Evolutionary conservation across 2,888 invertebrate species (phyloP).

Genomic region (Anodontia alba): DNA sequence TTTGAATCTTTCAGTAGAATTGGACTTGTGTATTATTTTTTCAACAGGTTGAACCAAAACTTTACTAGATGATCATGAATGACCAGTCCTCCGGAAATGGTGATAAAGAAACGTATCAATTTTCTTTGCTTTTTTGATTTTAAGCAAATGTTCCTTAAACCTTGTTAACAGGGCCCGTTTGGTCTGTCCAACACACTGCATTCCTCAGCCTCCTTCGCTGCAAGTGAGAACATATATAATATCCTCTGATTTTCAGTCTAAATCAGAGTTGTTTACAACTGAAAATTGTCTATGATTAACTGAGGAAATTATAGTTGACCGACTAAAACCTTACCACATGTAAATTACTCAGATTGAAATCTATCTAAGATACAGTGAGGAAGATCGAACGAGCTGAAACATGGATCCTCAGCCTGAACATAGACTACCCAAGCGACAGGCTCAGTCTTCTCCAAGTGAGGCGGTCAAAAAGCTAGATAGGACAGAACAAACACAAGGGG

Average conservation of each 20-base stretch:
- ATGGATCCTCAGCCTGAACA: no score
- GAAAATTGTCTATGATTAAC: neutral
- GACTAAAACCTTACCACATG: no score
- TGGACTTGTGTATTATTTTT: neutral
- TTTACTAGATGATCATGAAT: neutral
- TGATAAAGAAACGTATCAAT: neutral
- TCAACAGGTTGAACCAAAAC: neutral
- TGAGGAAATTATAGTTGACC: neutral
- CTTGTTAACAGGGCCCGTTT: neutral
- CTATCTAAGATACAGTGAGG: no score
- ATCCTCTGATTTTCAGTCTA: neutral
- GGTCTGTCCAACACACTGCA: neutral
- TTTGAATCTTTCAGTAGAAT: neutral
- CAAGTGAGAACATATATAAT: neutral
- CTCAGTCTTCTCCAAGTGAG: no score
- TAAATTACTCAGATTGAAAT: no score
- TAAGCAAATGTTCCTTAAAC: neutral
- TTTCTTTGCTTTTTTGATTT: neutral
- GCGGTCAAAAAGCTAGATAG: no score
- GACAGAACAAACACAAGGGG: no score
- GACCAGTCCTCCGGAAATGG: neutral
- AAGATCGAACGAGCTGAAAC: no score
- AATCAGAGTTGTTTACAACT: neutral
- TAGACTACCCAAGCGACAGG: no score
- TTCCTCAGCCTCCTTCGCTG: neutral